Base-by-base conservation (phyloP, 2,888 invertebrate species). In the Tortricodes alternella region DNA sequence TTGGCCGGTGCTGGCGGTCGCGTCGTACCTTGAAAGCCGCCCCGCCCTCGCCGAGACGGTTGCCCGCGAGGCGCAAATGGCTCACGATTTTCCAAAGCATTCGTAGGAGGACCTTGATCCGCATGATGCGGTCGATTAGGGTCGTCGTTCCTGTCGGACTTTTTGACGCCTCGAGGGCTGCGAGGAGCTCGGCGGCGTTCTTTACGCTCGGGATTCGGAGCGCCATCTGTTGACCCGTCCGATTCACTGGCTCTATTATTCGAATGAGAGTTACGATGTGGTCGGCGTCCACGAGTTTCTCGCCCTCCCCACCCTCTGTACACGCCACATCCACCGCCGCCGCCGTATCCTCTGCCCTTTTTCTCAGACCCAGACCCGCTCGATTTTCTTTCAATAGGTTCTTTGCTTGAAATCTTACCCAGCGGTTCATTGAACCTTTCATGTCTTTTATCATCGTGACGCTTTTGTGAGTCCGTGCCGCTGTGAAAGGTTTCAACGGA, bases 41-140 rank as follows among this genome's bases (percentile, higher is more conserved):
- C 96, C 59, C 97, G 92, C 3, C 97, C 97, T 56, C 97, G 94
- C 46, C 97, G 92, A 1, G 97, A 97, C 0, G 97, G 97, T 79
- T 97, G 97, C 0, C 97, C 97, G 16, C 96, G 93, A 0, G 97
- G 97, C 1, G 96, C 94, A 83, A 97, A 97, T 43, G 95, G 95
- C 71, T 95, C 95, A 55, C 93, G 87, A 62, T 88, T 89, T 74
- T 88, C 85, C 78, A 92, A 66, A 11, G 77, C 74, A 61, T 89
- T 87, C 8, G 68, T 58, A 21, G 68, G 63, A 37, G 66, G 61
- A 5, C 70, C 61, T 58, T 76, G 80, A 37, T 87, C 85, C 15
- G 67, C 58, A 29, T 67, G 63, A 16, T 64, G 58, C 7, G 74
- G 63, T 34, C 78, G 74, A 68, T 70, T 75, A 37, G 76, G 65